phyloP scores from a whole-genome alignment of 2,113 vertebrate species.

The Penelope pileata region DNA sequence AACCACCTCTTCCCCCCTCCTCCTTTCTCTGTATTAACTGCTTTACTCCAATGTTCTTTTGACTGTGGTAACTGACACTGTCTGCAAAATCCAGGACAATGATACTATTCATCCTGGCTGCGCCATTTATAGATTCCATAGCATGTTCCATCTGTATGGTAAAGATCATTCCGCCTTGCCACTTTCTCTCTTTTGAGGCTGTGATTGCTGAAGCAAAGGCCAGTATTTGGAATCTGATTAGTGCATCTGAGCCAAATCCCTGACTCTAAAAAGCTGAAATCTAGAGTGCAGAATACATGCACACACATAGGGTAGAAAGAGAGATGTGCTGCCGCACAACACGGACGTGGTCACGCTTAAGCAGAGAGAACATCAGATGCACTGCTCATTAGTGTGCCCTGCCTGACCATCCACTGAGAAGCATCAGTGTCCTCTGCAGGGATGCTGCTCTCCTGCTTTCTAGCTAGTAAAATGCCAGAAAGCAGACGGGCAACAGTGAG shows the following conservation, averaged over 20 bases:
- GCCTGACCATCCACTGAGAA: not conserved
- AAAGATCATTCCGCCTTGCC: constrained; percentile 67
- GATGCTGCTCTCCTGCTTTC: not conserved
- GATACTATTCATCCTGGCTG: constrained; percentile 56
- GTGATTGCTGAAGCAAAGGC: constrained; percentile 58
- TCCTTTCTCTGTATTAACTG: constrained; percentile 51
- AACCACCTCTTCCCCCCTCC: not conserved
- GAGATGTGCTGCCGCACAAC: not conserved
- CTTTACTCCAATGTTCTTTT: constrained; percentile 45
- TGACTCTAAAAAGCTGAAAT: not conserved
- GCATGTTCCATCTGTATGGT: constrained; percentile 40
- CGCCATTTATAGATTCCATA: constrained; percentile 71
- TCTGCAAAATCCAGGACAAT: constrained; percentile 61
- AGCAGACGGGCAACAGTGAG: not conserved
- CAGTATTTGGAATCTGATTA: constrained; percentile 45
- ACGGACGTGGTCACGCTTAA: not conserved
- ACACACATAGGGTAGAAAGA: fast-evolving
- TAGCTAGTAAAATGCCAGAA: not conserved
- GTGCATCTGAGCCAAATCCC: not conserved
- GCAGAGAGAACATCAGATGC: not conserved
- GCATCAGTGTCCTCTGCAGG: constrained; percentile 6
- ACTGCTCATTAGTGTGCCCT: not conserved
- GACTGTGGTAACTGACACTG: constrained; percentile 41
- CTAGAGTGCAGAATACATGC: not conserved
- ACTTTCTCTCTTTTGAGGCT: constrained; percentile 59